Evolutionary conservation across 2,888 invertebrate genomes (phyloP).

Genomic region (Apotomis betuletana): DNA sequence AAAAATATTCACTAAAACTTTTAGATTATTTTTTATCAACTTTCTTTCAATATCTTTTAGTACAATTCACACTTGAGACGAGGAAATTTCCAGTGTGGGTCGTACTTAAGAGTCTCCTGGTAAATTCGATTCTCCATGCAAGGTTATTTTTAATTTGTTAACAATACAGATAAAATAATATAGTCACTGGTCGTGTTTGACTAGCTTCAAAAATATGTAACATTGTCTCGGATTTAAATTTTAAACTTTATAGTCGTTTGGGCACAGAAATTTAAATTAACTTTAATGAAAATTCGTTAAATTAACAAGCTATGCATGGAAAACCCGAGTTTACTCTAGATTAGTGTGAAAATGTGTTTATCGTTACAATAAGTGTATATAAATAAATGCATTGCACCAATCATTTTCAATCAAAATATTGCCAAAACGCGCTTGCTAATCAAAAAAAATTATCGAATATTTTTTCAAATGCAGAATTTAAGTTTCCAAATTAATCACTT

Average conservation of each 20-base stretch:
- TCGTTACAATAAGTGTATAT: conserved; percentile 46
- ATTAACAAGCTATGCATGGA: conserved; percentile 6
- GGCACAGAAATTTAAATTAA: too few relatives aligned
- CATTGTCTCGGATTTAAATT: too few relatives aligned
- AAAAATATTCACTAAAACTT: conserved; percentile 30
- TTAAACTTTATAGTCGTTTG: too few relatives aligned
- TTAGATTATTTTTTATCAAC: conserved; percentile 30
- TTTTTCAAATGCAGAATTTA: conserved; percentile 36
- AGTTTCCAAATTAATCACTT: conserved; percentile 36
- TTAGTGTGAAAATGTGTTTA: conserved; percentile 29
- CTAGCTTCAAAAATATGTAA: too few relatives aligned
- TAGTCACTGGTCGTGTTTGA: too few relatives aligned
- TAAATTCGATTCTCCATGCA: neutral
- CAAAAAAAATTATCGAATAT: conserved; percentile 37
- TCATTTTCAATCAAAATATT: conserved; percentile 57
- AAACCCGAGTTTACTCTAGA: conserved; percentile 9
- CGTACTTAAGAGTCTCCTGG: conserved; percentile 9
- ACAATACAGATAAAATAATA: neutral
- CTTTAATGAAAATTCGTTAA: neutral
- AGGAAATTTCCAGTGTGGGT: neutral
- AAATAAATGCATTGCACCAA: conserved; percentile 56
- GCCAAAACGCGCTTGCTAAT: conserved; percentile 43
- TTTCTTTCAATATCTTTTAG: conserved; percentile 4
- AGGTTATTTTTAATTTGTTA: neutral
- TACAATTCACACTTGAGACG: neutral